Conservation (phyloP, 64 coral and sea anemone genomes). For the Dendrophyllia cribrosa region DNA sequence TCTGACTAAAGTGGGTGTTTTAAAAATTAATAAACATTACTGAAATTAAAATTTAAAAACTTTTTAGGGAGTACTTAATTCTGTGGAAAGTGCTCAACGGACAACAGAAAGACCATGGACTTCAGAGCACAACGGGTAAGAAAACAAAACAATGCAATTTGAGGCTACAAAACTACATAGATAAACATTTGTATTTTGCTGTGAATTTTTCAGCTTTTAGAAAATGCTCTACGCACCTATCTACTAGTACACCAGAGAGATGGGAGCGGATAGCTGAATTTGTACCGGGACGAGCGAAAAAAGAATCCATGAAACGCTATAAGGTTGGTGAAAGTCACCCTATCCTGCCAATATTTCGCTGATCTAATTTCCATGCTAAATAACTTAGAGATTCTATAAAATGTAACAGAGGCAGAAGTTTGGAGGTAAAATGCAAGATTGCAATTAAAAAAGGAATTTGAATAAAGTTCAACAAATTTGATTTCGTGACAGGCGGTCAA, state of each 20-base stretch:
- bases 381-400: no score
- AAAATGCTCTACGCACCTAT: slow-evolving; percentile 86
- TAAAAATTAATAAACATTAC: no score
- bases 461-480: no score
- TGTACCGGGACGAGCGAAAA: slow-evolving; percentile 91
- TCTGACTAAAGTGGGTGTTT: no score
- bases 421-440: no score
- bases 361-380: no score
- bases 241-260: slow-evolving; percentile 87
- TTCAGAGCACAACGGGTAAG: slow-evolving; percentile 90
- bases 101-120: slow-evolving; percentile 82
- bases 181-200: background rate
- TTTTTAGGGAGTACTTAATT: background rate
- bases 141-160: background rate
- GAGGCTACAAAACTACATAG: background rate
- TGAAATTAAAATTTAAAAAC: no score
- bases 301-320: slow-evolving; percentile 98
- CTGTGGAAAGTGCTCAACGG: background rate
- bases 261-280: slow-evolving; percentile 93
- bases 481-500: no score
- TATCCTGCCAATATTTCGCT: no score
- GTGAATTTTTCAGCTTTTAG: slow-evolving; percentile 66
- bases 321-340: slow-evolving; percentile 54
- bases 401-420: no score
- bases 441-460: no score